phyloP scores from a whole-genome alignment of 2,797 vertebrate genomes.

The Pyrocephalus nanus region DNA sequence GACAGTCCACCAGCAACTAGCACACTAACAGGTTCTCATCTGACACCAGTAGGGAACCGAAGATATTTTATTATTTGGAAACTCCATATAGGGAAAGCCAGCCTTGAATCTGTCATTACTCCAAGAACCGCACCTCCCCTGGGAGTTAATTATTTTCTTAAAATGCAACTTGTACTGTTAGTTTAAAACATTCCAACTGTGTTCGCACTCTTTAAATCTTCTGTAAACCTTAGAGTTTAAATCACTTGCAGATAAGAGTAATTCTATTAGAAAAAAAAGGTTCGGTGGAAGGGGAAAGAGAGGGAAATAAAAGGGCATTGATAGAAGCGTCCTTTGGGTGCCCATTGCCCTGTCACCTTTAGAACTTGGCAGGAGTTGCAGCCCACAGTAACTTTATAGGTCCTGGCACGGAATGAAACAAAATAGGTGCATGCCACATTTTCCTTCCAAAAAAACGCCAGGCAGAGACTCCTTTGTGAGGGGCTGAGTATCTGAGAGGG shows the following conservation, averaged over 20 bases:
- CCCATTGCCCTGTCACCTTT: conserved; percentile 52
- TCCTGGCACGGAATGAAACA: conserved; percentile 62
- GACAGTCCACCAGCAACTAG: conserved; percentile 86
- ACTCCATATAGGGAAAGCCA: conserved; percentile 84
- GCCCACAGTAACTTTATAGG: conserved; percentile 59
- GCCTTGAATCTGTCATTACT: conserved; percentile 85
- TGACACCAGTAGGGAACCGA: conserved; percentile 86
- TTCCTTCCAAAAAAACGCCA: conserved; percentile 58
- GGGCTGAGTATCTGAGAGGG: background rate
- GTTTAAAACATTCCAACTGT: conserved; percentile 91
- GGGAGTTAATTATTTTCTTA: conserved; percentile 91
- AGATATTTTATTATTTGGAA: conserved; percentile 90
- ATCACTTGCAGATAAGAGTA: conserved; percentile 86
- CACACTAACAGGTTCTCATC: conserved; percentile 90
- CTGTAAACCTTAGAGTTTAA: conserved; percentile 82
- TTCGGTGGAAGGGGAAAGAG: conserved; percentile 35
- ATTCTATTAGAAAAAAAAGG: conserved; percentile 76
- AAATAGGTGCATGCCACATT: conserved; percentile 71
- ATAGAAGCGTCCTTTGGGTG: conserved; percentile 63
- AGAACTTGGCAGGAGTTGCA: conserved; percentile 53
- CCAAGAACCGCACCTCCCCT: conserved; percentile 83
- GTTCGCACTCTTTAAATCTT: conserved; percentile 94
- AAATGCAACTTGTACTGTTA: conserved; percentile 85
- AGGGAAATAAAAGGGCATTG: conserved; percentile 76
- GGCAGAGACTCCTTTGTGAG: conserved; percentile 60